Evolutionary conservation across 2,888 invertebrate species (phyloP).

Genomic region (Tetropium fuscum): DNA sequence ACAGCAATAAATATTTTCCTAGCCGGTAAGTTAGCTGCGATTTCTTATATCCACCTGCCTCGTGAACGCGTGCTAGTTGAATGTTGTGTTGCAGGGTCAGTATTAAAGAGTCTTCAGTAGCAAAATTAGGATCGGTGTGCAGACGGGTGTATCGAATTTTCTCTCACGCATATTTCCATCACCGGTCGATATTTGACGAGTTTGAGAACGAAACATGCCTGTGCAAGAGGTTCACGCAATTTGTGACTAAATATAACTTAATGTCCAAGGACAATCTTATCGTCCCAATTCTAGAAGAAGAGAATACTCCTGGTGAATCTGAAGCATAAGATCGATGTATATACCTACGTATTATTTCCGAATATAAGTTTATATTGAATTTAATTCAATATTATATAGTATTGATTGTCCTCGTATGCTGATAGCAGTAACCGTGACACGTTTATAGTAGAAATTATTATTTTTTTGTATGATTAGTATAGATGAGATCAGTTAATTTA

Average conservation of each 20-base stretch:
- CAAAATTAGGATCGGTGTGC: conserved; percentile 98
- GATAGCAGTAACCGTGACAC: too few relatives aligned
- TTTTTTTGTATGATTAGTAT: too few relatives aligned
- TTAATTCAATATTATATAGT: too few relatives aligned
- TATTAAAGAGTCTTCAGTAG: conserved; percentile 98
- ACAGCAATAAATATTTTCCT: conserved; percentile 99
- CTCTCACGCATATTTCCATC: conserved; percentile 99
- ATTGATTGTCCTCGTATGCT: too few relatives aligned
- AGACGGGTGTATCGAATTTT: conserved; percentile 99
- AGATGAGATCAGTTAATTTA: too few relatives aligned
- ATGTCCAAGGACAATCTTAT: conserved; percentile 99
- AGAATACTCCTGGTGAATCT: conserved; percentile 70
- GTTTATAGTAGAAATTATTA: too few relatives aligned
- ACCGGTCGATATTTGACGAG: conserved; percentile 95
- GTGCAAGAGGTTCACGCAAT: conserved; percentile 96
- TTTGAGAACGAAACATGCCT: conserved; percentile 97
- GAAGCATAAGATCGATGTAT: conserved; percentile 65
- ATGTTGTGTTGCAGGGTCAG: conserved; percentile 81
- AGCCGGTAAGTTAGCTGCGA: conserved; percentile 85
- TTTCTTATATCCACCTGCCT: too few relatives aligned
- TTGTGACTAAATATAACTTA: conserved; percentile 97
- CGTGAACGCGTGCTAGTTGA: background rate
- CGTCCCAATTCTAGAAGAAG: conserved; percentile 94
- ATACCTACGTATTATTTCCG: too few relatives aligned
- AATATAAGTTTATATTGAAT: too few relatives aligned